Base-by-base conservation (phyloP, 2,797 vertebrate genomes). In the Semotilus atromaculatus region DNA sequence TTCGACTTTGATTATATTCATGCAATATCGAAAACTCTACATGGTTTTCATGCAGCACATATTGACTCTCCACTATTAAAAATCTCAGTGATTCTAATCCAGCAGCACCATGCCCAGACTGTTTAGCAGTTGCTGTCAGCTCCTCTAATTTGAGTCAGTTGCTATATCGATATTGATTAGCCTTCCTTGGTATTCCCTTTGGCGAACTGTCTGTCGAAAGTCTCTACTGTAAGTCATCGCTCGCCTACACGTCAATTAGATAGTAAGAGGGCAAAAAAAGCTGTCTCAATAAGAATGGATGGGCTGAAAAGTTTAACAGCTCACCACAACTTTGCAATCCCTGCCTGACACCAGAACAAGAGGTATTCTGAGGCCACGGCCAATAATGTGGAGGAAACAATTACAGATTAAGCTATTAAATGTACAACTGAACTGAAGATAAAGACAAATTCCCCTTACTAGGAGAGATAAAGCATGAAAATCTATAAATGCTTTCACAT, bases 241-340 rank as follows among this genome's bases (percentile, higher is more conserved):
- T 95, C 92, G 93, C 86, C 91, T 90, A 91, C 90, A 90, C 88
- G 91, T 94, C 94, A 95, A 94, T 95, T 94, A 89, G 91, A 88
- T 75, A 62, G 84, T 81, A 84, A 90, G 90, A 89, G 88, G 88
- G 80, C 77, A 62, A 67, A 88, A 66, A 88, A 89, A 87, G 90
- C 90, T 73, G 89, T 93, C 91, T 93, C 92, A 91, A 93, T 91
- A 89, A 92, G 90, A 91, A 90, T 85, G 88, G 91, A 93, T 85
- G 88, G 89, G 82, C 86, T 81, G 88, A 88, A 88, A 87, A 90
- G 88, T 88, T 80, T 36, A 88, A 85, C 76, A 75, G 81, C 90
- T 91, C 88, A 84, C 82, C 43, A 40, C 82, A 70, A 85, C 89
- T 89, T 79, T 60, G 73, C 85, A 91, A 87, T 88, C 43, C 38